Evolutionary conservation across 2,113 vertebrate genomes (phyloP).

Genomic region (Fregata magnificens): DNA sequence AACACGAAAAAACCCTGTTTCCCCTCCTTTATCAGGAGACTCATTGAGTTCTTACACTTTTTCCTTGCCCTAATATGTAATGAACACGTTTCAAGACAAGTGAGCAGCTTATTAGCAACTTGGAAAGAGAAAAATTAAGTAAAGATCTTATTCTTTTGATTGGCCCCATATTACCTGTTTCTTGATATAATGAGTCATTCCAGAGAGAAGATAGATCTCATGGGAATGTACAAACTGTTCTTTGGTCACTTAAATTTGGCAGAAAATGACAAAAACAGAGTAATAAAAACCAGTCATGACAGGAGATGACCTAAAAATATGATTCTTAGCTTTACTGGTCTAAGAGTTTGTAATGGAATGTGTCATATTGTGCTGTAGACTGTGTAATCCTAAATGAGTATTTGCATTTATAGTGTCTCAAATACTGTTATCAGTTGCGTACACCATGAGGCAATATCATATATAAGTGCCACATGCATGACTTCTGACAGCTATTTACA

Average conservation of each 20-base stretch:
- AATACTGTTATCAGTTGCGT: not conserved
- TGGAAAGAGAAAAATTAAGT: not conserved
- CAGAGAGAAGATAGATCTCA: not conserved
- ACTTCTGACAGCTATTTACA: not conserved
- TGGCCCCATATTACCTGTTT: not conserved
- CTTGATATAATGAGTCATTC: not conserved
- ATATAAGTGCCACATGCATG: not conserved
- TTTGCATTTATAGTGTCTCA: not conserved
- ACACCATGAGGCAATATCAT: rapidly evolving
- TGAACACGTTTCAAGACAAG: not conserved
- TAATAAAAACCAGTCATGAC: not conserved
- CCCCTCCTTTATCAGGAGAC: not conserved
- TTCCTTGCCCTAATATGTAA: not conserved
- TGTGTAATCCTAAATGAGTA: not conserved
- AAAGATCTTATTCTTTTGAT: not conserved
- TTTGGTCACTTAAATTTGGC: not conserved
- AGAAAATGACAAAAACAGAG: not conserved
- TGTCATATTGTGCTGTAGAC: not conserved
- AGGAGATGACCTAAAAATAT: not conserved
- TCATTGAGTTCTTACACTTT: not conserved
- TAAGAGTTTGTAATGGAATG: not conserved
- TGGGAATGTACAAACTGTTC: not conserved
- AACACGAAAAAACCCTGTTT: not conserved
- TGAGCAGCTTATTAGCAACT: not conserved
- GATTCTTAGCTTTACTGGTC: not conserved